Evolutionary conservation across 2,888 invertebrate species (phyloP).

Genomic region (Dynastes tityus): DNA sequence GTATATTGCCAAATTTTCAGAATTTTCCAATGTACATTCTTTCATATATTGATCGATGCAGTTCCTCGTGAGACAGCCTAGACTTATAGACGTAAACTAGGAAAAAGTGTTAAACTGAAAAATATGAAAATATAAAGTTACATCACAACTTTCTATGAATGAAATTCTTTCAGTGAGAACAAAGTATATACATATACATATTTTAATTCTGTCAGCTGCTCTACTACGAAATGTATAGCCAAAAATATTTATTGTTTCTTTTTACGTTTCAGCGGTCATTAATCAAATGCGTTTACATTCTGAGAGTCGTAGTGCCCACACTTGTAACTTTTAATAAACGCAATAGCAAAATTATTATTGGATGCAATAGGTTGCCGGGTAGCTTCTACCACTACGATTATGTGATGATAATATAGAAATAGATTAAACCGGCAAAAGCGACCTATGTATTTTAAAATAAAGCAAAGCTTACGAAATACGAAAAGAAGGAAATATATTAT

Average conservation of each 20-base stretch:
- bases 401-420: background rate
- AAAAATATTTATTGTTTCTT: background rate
- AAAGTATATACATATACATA: background rate
- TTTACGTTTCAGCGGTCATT: background rate
- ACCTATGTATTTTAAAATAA: constrained; percentile 16
- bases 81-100: no score
- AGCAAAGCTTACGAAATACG: constrained; percentile 3
- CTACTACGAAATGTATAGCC: constrained; percentile 1
- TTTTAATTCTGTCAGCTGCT: constrained; percentile 2
- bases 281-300: background rate
- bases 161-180: background rate
- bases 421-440: background rate
- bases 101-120: no score
- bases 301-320: no score
- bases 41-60: background rate
- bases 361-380: background rate
- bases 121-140: background rate
- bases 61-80: no score
- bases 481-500: background rate
- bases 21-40: no score
- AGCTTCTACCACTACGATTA: no score
- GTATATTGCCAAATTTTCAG: no score
- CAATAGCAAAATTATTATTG: background rate
- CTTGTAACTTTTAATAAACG: background rate
- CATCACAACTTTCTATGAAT: background rate